These are phyloP conservation scores for Pantherophis vulpinus DNA, from an alignment of 2,797 vertebrate species.

Conservation along the genomic window DNA sequence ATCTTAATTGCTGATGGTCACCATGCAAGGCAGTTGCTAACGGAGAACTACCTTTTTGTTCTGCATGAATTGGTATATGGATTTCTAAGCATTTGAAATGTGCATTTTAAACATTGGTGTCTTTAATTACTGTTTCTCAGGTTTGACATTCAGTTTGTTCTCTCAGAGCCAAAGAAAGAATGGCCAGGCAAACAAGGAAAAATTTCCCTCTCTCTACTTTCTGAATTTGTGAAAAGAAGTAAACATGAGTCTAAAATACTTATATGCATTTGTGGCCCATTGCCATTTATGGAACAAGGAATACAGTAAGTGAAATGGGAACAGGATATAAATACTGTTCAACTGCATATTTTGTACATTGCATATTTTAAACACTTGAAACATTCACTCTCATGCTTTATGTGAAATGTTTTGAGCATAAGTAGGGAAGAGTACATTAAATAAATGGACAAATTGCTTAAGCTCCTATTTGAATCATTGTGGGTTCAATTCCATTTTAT, in stretches of 20 bases:
- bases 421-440: neutral
- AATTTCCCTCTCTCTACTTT: slow-evolving; percentile 78
- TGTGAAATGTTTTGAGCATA: neutral
- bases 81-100: neutral
- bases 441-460: neutral
- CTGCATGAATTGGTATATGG: neutral
- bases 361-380: neutral
- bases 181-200: slow-evolving; percentile 82
- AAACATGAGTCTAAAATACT: slow-evolving; percentile 75
- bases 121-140: slow-evolving; percentile 64
- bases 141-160: slow-evolving; percentile 86
- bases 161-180: slow-evolving; percentile 80
- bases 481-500: neutral
- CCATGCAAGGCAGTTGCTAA: neutral
- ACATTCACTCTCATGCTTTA: neutral
- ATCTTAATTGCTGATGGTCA: neutral
- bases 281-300: slow-evolving; percentile 83
- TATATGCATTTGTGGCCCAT: slow-evolving; percentile 90
- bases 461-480: neutral
- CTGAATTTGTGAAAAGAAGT: slow-evolving; percentile 73
- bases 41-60: neutral
- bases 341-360: neutral
- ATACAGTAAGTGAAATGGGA: slow-evolving; percentile 73
- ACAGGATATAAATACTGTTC: neutral
- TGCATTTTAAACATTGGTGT: neutral